A percentile compares a stretch with the other conserved stretches of the same genome.
Evolutionary conservation across 1,140 invertebrate genomes (phyloP).

Genomic region (Solenopsis fugax): DNA sequence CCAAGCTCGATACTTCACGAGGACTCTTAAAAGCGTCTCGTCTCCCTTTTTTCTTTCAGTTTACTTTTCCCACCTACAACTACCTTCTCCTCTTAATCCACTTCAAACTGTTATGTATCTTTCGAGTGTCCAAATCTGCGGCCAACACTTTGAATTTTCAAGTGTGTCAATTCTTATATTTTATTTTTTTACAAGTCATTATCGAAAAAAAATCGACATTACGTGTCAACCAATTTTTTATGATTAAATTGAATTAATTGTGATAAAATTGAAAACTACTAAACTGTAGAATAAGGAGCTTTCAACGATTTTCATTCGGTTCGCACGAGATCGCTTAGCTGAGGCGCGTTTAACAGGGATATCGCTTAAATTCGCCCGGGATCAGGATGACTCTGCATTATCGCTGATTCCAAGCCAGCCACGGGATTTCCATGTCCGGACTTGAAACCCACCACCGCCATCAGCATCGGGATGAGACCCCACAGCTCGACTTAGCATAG

Average conservation of each 20-base stretch:
- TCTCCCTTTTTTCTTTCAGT: conserved; percentile 8
- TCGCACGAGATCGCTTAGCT: conserved; percentile 38
- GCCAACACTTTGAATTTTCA: conserved; percentile 28
- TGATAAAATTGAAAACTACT: not conserved
- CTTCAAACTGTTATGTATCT: conserved; percentile 20
- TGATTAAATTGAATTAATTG: not conserved
- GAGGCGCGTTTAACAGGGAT: conserved; percentile 80
- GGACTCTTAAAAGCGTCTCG: conserved; percentile 2
- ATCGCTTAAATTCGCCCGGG: conserved; percentile 75
- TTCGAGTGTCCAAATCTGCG: conserved; percentile 14
- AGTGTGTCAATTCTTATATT: not conserved
- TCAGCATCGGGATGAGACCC: conserved; percentile 72
- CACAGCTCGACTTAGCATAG: conserved; percentile 77
- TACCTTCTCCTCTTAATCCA: not conserved
- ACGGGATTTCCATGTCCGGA: conserved; percentile 85
- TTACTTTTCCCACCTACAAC: conserved; percentile 27
- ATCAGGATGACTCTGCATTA: conserved; percentile 83
- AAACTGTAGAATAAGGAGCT: not conserved
- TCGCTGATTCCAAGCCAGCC: conserved; percentile 81
- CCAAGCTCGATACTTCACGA: conserved; percentile 6
- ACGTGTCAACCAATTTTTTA: not conserved
- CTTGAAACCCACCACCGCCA: conserved; percentile 74
- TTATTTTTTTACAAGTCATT: not conserved
- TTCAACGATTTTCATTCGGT: not conserved
- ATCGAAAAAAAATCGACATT: not conserved